Conservation (phyloP, 2,113 vertebrate genomes). For the Rynchops niger region DNA sequence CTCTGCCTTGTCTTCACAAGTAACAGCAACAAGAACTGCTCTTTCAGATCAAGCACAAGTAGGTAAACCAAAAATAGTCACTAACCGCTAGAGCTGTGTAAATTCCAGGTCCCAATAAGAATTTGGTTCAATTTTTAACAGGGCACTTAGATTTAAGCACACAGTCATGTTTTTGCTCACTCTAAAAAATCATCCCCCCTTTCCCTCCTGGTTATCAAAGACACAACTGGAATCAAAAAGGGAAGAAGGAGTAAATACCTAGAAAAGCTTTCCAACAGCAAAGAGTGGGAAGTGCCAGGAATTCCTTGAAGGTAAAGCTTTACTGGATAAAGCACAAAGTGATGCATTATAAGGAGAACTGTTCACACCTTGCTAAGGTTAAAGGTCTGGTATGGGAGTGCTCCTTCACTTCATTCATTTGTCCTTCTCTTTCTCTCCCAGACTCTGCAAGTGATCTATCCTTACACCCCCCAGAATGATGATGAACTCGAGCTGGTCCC, state of each 20-base stretch:
- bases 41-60: neutral
- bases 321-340: neutral
- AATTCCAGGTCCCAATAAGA: neutral
- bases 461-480: constrained; percentile 93
- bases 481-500: constrained; percentile 93
- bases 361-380: neutral
- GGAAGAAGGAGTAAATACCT: neutral
- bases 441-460: constrained; percentile 97
- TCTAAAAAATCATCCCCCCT: neutral
- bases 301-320: neutral
- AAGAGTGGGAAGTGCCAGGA: neutral
- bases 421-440: constrained; percentile 46
- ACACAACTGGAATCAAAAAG: neutral
- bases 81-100: neutral
- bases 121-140: neutral
- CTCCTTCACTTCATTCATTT: neutral
- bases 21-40: neutral
- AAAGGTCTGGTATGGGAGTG: neutral
- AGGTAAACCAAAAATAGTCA: neutral
- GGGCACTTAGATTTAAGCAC: neutral
- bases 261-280: neutral
- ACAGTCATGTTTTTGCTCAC: rapidly evolving
- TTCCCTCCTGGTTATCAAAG: neutral
- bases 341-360: neutral
- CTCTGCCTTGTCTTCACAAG: neutral